phyloP scores from a whole-genome alignment of 2,797 vertebrate genomes.

The Cirrhinus molitorella region DNA sequence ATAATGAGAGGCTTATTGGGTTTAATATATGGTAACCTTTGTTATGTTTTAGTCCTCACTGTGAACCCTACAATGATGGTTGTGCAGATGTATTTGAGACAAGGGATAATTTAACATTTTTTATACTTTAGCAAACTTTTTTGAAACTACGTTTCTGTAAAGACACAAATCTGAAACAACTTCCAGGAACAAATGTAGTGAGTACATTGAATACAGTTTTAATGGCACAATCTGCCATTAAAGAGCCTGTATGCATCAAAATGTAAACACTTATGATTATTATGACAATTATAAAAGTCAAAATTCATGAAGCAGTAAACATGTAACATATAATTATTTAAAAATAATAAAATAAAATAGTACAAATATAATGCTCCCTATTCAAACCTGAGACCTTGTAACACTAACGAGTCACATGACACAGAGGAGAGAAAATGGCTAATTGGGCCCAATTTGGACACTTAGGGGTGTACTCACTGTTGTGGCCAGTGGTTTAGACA shows the following conservation, averaged over 20 bases:
- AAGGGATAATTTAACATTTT: background rate
- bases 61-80: background rate
- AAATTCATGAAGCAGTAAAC: background rate
- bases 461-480: too few species aligned
- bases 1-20: background rate
- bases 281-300: background rate
- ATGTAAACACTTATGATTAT: background rate
- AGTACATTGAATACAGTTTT: background rate
- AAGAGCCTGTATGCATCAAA: background rate
- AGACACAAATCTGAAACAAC: background rate
- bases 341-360: too few species aligned
- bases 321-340: background rate
- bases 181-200: background rate
- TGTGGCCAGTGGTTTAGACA: too few species aligned
- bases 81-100: background rate
- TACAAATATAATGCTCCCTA: too few species aligned
- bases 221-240: background rate
- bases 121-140: background rate
- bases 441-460: too few species aligned
- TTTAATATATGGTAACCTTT: background rate
- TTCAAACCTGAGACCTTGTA: too few species aligned
- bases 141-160: background rate
- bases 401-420: too few species aligned
- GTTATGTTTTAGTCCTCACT: constrained; percentile 1
- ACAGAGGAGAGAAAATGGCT: too few species aligned